Base-by-base conservation (phyloP, 2,113 vertebrate species). In the Heliornis fulica region DNA sequence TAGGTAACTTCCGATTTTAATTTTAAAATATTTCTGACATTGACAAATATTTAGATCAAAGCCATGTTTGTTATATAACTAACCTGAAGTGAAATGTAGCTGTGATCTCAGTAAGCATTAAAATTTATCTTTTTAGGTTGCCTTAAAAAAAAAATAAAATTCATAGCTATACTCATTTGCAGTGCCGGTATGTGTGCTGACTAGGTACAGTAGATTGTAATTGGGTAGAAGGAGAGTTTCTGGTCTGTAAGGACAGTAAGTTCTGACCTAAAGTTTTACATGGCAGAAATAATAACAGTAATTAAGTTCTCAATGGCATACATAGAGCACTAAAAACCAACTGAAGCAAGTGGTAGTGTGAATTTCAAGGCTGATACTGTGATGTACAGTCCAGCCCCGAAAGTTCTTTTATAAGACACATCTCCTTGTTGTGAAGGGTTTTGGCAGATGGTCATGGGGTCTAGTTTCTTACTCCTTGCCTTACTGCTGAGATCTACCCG, bases 361-460 rank as follows among this genome's bases (percentile, higher is more conserved):
- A 50, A 61, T 25, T 68, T 84, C 25, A 79, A 48, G 57, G 28
- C 36, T 72, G 46, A 32, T 91, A 50, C 1, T 61, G 36, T 91
- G 36, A 54, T 65, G 11, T 50, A 76, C 0, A 2, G 23, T 12
- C 41, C 34, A 64, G 18, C 15, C 48, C 66, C 0, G 2, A 36
- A 81, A 28, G 32, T 76, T 76, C 54, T 93, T 91, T 46, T 26
- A n/a, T 53, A 45, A 85, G 32, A 40, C 45, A 32, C 13, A 48
- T 23, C 40, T 93, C 20, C 36, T 16, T 28, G 20, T 13, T 74
- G 23, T 57, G 54, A 83, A 77, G 25, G 8, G 14, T 72, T 90
- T 71, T 85, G 85, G 63, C 61, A 83, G 57, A 65, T 72, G 0
- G 1, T 13, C 50, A 68, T 8, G 19, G 69, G 25, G 38, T 34